Percentiles rank a stretch among this genome's conserved stretches.
Conservation (phyloP, 2,888 invertebrate genomes). For the Amiota communis region DNA sequence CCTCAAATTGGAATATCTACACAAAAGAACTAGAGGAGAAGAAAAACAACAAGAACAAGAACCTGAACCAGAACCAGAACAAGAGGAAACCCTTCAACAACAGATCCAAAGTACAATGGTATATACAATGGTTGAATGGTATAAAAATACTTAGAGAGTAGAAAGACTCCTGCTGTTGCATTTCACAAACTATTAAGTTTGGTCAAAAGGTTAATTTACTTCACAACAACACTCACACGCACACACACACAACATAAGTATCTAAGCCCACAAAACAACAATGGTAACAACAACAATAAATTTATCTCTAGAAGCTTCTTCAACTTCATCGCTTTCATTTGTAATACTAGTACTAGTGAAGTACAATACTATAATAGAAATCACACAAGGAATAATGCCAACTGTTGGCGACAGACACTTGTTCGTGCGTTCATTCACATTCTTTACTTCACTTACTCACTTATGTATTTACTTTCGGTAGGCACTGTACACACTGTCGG, state of each 20-base stretch:
- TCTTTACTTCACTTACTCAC: not conserved
- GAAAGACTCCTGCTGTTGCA: slow-evolving; percentile 10
- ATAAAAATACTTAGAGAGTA: too few species aligned
- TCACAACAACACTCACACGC: not conserved
- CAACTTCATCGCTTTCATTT: too few species aligned
- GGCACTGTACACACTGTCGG: not conserved
- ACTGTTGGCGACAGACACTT: slow-evolving; percentile 8
- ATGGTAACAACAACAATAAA: not conserved
- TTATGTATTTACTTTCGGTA: not conserved
- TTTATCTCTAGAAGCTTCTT: not conserved
- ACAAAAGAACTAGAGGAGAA: too few species aligned
- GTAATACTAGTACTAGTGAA: too few species aligned
- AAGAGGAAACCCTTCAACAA: too few species aligned
- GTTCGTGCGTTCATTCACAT: not conserved
- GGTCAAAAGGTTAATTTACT: slow-evolving; percentile 23
- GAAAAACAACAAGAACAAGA: too few species aligned
- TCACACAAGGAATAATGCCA: not conserved
- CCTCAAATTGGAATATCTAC: too few species aligned
- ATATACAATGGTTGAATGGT: too few species aligned
- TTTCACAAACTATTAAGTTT: slow-evolving; percentile 22
- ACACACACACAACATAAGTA: not conserved
- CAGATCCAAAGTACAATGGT: too few species aligned
- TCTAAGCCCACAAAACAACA: not conserved
- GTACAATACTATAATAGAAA: too few species aligned
- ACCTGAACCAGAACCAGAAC: too few species aligned